Conservation (phyloP, 2,888 invertebrate genomes). For the Drosophila antonietae region DNA sequence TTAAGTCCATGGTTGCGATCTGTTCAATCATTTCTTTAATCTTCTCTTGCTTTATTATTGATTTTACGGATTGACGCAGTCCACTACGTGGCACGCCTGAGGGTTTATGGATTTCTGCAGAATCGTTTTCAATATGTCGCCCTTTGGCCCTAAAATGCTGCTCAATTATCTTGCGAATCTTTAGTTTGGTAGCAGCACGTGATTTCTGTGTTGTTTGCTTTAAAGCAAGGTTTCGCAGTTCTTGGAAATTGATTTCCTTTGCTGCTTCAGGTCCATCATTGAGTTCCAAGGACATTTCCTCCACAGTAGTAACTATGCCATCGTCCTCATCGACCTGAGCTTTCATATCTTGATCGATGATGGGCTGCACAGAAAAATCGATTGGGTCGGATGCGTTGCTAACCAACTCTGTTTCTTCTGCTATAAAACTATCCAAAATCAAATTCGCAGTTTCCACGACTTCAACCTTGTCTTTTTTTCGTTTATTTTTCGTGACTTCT, state of each 20-base stretch:
- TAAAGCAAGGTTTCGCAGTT: slow-evolving; percentile 81
- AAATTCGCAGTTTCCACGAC: not conserved
- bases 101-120: slow-evolving; percentile 48
- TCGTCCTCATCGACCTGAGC: slow-evolving; percentile 71
- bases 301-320: slow-evolving; percentile 70
- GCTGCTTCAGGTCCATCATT: slow-evolving; percentile 35
- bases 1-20: slow-evolving; percentile 84
- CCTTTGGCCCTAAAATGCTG: slow-evolving; percentile 82
- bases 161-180: slow-evolving; percentile 81
- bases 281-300: slow-evolving; percentile 64
- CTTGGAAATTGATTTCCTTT: slow-evolving; percentile 83
- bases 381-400: not conserved
- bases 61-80: slow-evolving; percentile 77
- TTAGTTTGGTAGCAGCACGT: slow-evolving; percentile 80
- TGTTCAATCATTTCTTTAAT: slow-evolving; percentile 85
- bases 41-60: slow-evolving; percentile 84
- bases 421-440: not conserved
- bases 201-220: slow-evolving; percentile 76
- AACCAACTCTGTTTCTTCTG: slow-evolving; percentile 9
- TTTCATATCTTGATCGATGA: not conserved
- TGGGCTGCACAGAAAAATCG: slow-evolving; percentile 1
- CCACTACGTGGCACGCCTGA: slow-evolving; percentile 22
- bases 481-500: slow-evolving; percentile 32
- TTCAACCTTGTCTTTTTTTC: slow-evolving; percentile 27
- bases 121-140: slow-evolving; percentile 80